Base-by-base conservation (phyloP, 2,888 invertebrate genomes). In the Volucella zonaria region DNA sequence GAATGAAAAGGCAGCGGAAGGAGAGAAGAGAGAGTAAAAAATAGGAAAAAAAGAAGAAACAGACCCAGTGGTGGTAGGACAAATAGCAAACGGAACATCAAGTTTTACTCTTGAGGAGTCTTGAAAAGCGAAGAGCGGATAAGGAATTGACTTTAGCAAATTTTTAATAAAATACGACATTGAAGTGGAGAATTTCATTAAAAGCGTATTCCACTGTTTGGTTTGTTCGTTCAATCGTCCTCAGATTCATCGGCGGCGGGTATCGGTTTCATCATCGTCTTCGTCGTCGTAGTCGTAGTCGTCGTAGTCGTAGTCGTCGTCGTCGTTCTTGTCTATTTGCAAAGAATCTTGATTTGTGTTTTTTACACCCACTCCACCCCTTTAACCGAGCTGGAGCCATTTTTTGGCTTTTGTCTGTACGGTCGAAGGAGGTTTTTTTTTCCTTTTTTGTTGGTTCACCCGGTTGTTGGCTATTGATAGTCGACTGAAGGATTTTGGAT, bases 101-200 rank as follows among this genome's bases (percentile, higher is more conserved):
- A 86, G 87, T 86, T 87, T 85, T 85, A 85, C 85, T 85, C 85
- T 87, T 87, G 86, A 87, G 87, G 87, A 87, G 85, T 86, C 82
- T 87, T 86, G 78, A 86, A 86, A 86, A 74, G 82, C 82, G 70
- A 86, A 87, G 86, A 87, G 79, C 87, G 85, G 87, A 86, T 87
- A 81, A 87, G 82, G 86, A 87, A 87, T 88, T 88, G 87, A 88
- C 87, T 88, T 88, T 88, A 87, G 88, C 85, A 88, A 88, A 88
- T 88, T 88, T 88, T 88, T 88, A 88, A 88, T 88, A 88, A 88
- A 88, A 88, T 88, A 88, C 88, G 88, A 88, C 88, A 88, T 87
- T 88, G 88, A 87, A 88, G 87, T 86, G 86, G 88, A 88, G 88
- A 88, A 88, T 88, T 88, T 88, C 88, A 88, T 88, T 88, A 88